A percentile compares a stretch with the other conserved stretches of the same genome.
Evolutionary conservation across 2,113 vertebrate genomes (phyloP).

Genomic region (Nycticryphes semicollaris): DNA sequence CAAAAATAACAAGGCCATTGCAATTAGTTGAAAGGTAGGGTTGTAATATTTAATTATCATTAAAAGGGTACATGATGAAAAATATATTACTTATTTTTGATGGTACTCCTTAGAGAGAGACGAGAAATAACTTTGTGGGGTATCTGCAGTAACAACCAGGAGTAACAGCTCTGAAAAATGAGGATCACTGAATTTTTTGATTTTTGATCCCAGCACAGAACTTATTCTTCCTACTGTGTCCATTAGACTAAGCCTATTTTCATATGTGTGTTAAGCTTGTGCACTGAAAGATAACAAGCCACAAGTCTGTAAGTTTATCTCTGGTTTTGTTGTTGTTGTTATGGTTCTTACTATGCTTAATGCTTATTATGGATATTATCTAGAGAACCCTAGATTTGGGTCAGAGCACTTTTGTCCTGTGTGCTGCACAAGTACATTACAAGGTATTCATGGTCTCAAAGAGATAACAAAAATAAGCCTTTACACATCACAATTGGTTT

Average conservation of each 20-base stretch:
- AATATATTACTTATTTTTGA: conserved; percentile 19
- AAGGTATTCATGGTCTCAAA: neutral
- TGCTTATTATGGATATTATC: neutral
- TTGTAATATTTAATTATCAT: conserved; percentile 40
- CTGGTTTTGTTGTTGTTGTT: neutral
- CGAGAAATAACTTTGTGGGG: neutral
- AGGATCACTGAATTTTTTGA: neutral
- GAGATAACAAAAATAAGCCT: neutral
- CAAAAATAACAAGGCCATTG: conserved; percentile 55
- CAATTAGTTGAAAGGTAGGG: conserved; percentile 32
- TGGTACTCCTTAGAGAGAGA: neutral
- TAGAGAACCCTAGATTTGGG: neutral
- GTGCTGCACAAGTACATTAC: neutral
- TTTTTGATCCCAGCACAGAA: neutral
- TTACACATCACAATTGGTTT: neutral
- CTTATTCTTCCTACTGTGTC: neutral
- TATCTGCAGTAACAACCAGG: neutral
- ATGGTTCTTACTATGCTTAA: neutral
- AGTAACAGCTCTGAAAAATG: neutral
- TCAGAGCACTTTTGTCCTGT: neutral
- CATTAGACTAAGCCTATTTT: neutral
- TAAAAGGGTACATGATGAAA: conserved; percentile 36
- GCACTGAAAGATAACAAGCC: neutral
- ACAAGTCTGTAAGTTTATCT: neutral
- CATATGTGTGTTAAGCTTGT: neutral